phyloP scores from a whole-genome alignment of 2,888 invertebrate species.

The Mallateleia sp. region DNA sequence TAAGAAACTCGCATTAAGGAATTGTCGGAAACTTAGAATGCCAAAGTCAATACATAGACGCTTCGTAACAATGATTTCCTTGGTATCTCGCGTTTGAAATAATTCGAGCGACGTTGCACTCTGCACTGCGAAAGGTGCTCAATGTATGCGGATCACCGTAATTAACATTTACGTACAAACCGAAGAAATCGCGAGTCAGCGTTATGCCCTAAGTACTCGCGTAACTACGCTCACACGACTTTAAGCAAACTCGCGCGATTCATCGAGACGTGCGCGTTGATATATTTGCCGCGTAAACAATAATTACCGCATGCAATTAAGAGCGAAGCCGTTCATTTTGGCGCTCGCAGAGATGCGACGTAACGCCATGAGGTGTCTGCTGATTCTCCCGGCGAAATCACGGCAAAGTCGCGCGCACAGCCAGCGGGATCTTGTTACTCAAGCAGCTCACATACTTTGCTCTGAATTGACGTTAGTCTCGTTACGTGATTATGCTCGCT shows the following conservation, averaged over 20 bases:
- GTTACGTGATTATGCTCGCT: slow-evolving; percentile 44
- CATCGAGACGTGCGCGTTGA: slow-evolving; percentile 74
- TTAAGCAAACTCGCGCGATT: slow-evolving; percentile 59
- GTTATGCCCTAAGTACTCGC: slow-evolving; percentile 46
- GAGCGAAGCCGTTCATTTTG: slow-evolving; percentile 77
- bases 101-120: slow-evolving; percentile 66
- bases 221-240: slow-evolving; percentile 56
- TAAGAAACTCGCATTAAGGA: slow-evolving; percentile 30
- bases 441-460: slow-evolving; percentile 44
- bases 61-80: slow-evolving; percentile 45
- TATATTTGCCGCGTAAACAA: slow-evolving; percentile 86
- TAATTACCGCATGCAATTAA: slow-evolving; percentile 87
- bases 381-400: slow-evolving; percentile 49
- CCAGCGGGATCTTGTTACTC: slow-evolving; percentile 54
- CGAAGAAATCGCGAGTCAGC: slow-evolving; percentile 73
- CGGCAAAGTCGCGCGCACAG: slow-evolving; percentile 22
- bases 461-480: slow-evolving; percentile 48
- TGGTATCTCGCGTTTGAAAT: slow-evolving; percentile 34
- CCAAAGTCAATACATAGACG: slow-evolving; percentile 49
- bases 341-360: slow-evolving; percentile 40
- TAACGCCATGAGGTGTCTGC: slow-evolving; percentile 56
- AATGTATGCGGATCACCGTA: slow-evolving; percentile 69
- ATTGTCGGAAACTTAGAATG: slow-evolving; percentile 50
- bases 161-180: slow-evolving; percentile 68
- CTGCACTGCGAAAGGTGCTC: slow-evolving; percentile 30